Conservation (phyloP, 2,888 invertebrate species). For the Empis livida region DNA sequence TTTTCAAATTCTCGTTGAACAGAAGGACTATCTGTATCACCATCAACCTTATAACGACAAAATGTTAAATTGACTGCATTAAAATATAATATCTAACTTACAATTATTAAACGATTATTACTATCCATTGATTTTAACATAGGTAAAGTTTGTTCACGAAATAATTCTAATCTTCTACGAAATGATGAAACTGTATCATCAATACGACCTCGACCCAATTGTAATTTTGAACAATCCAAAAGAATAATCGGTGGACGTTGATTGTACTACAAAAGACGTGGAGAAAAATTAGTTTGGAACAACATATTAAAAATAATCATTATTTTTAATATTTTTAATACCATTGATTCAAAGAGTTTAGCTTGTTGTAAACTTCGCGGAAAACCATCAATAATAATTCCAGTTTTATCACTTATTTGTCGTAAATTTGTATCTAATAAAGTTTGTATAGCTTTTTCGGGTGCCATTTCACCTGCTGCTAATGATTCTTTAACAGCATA, state of each 20-base stretch:
- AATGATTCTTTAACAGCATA: constrained; percentile 57
- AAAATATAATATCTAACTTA: constrained; percentile 34
- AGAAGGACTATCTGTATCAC: constrained; percentile 66
- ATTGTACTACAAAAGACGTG: constrained; percentile 53
- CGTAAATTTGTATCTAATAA: constrained; percentile 57
- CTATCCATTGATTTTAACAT: constrained; percentile 79
- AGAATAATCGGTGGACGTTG: constrained; percentile 68
- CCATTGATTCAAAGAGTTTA: constrained; percentile 78
- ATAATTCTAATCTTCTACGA: constrained; percentile 67
- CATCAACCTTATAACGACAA: constrained; percentile 52
- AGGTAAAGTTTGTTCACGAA: constrained; percentile 75
- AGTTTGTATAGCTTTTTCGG: constrained; percentile 62
- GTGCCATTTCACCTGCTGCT: constrained; percentile 67
- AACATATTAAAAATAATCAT: neutral
- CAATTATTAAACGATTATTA: constrained; percentile 69
- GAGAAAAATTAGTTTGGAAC: too few relatives aligned
- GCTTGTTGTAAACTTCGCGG: constrained; percentile 85
- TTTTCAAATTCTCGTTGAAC: constrained; percentile 67
- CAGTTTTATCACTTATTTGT: constrained; percentile 49
- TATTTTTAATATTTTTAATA: constrained; percentile 27
- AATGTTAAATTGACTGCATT: too few relatives aligned
- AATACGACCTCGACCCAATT: constrained; percentile 66
- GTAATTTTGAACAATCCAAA: constrained; percentile 82
- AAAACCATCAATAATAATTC: constrained; percentile 88
- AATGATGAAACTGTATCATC: constrained; percentile 84